phyloP scores from a whole-genome alignment of 2,797 vertebrate genomes.

The Hylomyscus alleni region DNA sequence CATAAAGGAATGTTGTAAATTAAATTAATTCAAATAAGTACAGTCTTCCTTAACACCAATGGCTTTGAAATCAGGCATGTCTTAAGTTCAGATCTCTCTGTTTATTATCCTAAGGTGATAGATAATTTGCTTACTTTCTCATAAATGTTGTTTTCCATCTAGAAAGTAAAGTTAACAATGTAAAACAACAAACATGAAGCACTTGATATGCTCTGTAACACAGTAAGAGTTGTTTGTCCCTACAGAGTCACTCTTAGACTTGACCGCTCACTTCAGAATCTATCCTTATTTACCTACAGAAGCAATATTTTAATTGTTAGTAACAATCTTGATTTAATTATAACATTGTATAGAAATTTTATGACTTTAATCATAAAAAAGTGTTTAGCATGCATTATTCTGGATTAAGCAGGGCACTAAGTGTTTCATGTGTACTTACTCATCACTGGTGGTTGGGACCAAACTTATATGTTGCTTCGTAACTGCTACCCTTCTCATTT shows the following conservation, averaged over 20 bases:
- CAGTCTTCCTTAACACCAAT: not conserved
- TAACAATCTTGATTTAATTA: not conserved
- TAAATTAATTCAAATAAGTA: not conserved
- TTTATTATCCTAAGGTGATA: not conserved
- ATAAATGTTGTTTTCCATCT: not conserved
- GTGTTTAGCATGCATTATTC: not conserved
- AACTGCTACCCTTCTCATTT: not conserved
- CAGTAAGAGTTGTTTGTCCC: not conserved
- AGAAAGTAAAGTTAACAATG: not conserved
- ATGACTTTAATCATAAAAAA: slow-evolving; percentile 19
- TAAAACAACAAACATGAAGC: not conserved
- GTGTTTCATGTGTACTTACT: not conserved
- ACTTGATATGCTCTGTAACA: not conserved
- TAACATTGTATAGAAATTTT: not conserved
- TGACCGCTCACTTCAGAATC: not conserved
- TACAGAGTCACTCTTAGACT: not conserved
- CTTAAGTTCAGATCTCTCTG: not conserved
- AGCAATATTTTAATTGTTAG: not conserved
- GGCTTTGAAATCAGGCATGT: not conserved
- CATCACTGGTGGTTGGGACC: not conserved
- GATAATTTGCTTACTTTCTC: not conserved
- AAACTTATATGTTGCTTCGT: not conserved
- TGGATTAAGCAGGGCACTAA: not conserved
- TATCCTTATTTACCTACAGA: not conserved
- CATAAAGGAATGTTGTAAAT: not conserved